Conservation (phyloP, 2,797 vertebrate species). For the Myotis planiceps region DNA sequence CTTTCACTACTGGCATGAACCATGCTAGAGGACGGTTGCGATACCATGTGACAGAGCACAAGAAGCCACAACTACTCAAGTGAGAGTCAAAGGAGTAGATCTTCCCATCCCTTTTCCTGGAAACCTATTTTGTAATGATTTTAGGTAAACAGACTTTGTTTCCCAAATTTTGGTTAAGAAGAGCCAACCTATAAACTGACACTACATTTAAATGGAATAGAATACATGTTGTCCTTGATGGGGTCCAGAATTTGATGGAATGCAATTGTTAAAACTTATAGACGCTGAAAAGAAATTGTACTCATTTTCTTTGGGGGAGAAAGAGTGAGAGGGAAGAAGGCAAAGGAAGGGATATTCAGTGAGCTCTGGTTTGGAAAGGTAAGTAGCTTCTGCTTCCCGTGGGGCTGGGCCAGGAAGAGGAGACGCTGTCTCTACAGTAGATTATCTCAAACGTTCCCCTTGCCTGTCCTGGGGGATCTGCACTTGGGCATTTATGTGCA, state of each 20-base stretch:
- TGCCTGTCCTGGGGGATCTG: background rate
- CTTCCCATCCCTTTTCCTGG: rapidly evolving
- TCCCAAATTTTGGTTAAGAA: background rate
- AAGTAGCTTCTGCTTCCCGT: background rate
- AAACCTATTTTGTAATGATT: background rate
- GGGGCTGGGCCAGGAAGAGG: background rate
- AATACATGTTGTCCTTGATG: background rate
- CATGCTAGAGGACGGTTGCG: background rate
- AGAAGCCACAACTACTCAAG: background rate
- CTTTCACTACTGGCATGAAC: background rate
- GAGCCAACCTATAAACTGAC: background rate
- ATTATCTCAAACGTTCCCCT: background rate
- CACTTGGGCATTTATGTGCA: background rate
- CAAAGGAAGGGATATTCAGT: background rate
- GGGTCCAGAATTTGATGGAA: background rate
- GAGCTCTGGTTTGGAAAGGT: background rate
- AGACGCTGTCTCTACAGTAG: background rate
- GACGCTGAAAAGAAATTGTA: background rate
- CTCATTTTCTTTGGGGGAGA: background rate
- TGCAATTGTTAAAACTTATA: background rate
- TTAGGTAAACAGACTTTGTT: background rate
- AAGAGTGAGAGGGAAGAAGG: background rate
- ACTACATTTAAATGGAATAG: background rate
- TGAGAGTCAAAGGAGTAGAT: background rate
- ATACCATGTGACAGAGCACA: background rate